A percentile compares a stretch with the other conserved stretches of the same genome.
phyloP scores from a whole-genome alignment of 2,113 vertebrate genomes.

The Ictalurus furcatus region DNA sequence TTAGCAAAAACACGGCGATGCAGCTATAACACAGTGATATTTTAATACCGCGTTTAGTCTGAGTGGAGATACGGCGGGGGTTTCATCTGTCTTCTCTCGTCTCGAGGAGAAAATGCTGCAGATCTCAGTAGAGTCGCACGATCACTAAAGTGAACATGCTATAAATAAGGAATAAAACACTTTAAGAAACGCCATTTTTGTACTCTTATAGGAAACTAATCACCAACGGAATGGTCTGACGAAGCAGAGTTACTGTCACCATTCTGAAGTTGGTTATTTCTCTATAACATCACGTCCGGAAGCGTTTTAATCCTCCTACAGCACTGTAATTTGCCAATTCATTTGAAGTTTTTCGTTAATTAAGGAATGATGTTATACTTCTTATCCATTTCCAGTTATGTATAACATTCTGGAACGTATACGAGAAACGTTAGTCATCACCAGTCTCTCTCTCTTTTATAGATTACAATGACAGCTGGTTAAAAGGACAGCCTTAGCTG shows the following conservation, averaged over 20 bases:
- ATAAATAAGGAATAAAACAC: no score
- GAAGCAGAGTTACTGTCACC: no score
- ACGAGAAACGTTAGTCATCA: not conserved
- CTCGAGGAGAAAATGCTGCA: not conserved
- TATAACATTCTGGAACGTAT: not conserved
- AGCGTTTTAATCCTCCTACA: not conserved
- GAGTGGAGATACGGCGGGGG: not conserved
- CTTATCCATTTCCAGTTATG: not conserved
- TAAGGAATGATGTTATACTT: not conserved
- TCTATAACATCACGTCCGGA: not conserved
- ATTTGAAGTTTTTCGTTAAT: not conserved
- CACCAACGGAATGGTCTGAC: no score
- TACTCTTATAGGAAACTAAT: no score
- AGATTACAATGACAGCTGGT: not conserved
- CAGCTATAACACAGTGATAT: not conserved
- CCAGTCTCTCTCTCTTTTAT: no score
- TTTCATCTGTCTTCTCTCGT: not conserved
- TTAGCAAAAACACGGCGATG: not conserved
- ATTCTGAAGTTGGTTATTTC: not conserved
- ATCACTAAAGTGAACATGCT: not conserved
- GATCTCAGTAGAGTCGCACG: not conserved
- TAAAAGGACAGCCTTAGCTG: not conserved
- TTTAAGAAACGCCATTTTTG: no score
- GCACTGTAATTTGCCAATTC: not conserved
- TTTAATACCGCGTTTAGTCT: conserved; percentile 20